Conservation (phyloP, 2,113 vertebrate species). For the Sclerurus mexicanus region DNA sequence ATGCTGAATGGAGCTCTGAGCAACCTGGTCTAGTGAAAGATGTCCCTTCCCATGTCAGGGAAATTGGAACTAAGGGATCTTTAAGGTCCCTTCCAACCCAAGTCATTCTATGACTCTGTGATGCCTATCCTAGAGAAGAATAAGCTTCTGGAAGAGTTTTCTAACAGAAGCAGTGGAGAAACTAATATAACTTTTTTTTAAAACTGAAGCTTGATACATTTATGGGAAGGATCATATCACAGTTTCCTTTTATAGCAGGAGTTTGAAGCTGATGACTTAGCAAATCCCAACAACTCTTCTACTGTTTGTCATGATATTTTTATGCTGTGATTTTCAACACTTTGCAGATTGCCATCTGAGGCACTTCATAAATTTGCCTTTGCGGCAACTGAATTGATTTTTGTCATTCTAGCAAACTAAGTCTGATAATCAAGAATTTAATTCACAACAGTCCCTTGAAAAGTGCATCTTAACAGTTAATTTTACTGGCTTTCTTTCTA, state of each 20-base stretch:
- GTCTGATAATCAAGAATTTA: background rate
- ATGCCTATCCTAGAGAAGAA: background rate
- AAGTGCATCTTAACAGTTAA: background rate
- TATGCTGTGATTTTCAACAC: slow-evolving; percentile 32
- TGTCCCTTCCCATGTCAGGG: background rate
- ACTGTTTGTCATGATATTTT: slow-evolving; percentile 27
- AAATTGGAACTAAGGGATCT: background rate
- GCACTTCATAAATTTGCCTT: slow-evolving; percentile 29
- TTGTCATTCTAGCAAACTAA: background rate
- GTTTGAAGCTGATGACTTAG: slow-evolving; percentile 29
- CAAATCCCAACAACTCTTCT: slow-evolving; percentile 6
- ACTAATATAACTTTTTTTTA: background rate
- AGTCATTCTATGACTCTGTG: background rate
- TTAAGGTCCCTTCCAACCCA: background rate
- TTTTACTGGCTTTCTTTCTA: background rate
- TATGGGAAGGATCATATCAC: background rate
- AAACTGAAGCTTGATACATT: background rate
- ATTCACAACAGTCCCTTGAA: background rate
- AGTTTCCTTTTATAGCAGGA: background rate
- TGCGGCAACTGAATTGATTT: slow-evolving; percentile 6
- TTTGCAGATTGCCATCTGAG: slow-evolving; percentile 33
- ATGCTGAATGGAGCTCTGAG: background rate
- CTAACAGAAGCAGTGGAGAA: background rate
- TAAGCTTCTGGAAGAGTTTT: background rate
- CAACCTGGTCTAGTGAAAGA: background rate